Evolutionary conservation across 2,888 invertebrate species (phyloP).

Genomic region (Thysanoteuthis rhombus): DNA sequence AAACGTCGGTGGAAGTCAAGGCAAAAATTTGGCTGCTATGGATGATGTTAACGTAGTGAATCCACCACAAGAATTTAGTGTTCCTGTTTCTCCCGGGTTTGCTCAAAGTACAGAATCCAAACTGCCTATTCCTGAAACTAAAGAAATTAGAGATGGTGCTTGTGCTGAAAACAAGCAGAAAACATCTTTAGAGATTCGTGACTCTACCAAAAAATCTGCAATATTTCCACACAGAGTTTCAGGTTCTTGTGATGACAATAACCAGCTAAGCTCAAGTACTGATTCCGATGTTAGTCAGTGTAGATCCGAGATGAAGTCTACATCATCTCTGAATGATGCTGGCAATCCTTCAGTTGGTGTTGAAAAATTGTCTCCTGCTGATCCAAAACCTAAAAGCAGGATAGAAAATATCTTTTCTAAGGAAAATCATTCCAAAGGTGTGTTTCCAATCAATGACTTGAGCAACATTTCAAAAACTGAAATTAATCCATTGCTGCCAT

Average conservation of each 20-base stretch:
- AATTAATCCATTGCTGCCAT: neutral
- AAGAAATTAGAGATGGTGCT: neutral
- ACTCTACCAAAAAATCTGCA: neutral
- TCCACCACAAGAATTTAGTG: neutral
- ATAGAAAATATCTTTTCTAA: neutral
- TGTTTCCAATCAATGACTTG: neutral
- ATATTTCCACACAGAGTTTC: neutral
- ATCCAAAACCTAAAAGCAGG: neutral
- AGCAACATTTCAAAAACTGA: neutral
- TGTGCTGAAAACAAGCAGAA: neutral
- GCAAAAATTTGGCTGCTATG: neutral
- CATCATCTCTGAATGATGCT: neutral
- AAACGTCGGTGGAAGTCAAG: neutral
- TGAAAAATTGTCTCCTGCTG: neutral
- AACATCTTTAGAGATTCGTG: neutral
- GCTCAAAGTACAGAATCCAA: neutral
- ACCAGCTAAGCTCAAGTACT: neutral
- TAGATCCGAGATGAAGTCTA: neutral
- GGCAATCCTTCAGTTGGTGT: neutral
- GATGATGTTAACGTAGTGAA: neutral
- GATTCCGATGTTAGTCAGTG: neutral
- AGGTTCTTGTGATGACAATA: neutral
- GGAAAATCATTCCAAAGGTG: neutral
- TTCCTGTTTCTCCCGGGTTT: neutral
- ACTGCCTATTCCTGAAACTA: neutral